phyloP scores from a whole-genome alignment of 2,113 vertebrate species.

The Boulengeromyrus knoepffleri region DNA sequence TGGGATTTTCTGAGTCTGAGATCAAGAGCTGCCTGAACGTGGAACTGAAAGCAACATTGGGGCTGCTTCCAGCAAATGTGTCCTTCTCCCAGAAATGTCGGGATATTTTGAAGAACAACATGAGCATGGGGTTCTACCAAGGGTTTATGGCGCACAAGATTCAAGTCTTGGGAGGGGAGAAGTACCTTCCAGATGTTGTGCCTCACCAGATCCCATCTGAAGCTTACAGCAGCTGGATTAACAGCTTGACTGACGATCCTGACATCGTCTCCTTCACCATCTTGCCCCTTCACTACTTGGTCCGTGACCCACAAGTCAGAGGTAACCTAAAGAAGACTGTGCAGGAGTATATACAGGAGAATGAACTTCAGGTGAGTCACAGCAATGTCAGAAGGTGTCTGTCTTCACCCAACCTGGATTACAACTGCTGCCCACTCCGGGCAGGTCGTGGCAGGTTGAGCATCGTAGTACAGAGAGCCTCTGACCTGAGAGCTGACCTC shows the following conservation, averaged over 20 bases:
- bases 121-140: conserved; percentile 61
- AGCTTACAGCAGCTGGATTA: conserved; percentile 59
- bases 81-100: conserved; percentile 55
- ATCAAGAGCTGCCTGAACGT: conserved; percentile 63
- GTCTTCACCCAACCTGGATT: conserved; percentile 53
- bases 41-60: conserved; percentile 57
- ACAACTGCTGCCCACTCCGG: conserved; percentile 60
- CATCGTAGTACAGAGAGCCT: conserved; percentile 50
- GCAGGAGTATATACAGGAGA: conserved; percentile 54
- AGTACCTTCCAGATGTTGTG: conserved; percentile 52
- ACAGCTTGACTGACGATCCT: conserved; percentile 54
- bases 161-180: conserved; percentile 59
- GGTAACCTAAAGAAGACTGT: conserved; percentile 43
- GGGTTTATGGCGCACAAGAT: conserved; percentile 61
- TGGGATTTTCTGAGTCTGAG: conserved; percentile 51
- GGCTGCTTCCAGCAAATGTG: conserved; percentile 42
- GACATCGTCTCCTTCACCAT: conserved; percentile 61
- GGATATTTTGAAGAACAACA: conserved; percentile 49
- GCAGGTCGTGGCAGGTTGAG: conserved; percentile 49
- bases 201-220: conserved; percentile 50
- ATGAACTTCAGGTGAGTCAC: conserved; percentile 44
- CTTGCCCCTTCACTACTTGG: conserved; percentile 59
- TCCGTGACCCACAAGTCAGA: conserved; percentile 48
- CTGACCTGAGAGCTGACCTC: conserved; percentile 51
- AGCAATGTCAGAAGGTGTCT: conserved; percentile 44